phyloP scores from a whole-genome alignment of 64 coral and sea anemone species.

The Montipora sp. region DNA sequence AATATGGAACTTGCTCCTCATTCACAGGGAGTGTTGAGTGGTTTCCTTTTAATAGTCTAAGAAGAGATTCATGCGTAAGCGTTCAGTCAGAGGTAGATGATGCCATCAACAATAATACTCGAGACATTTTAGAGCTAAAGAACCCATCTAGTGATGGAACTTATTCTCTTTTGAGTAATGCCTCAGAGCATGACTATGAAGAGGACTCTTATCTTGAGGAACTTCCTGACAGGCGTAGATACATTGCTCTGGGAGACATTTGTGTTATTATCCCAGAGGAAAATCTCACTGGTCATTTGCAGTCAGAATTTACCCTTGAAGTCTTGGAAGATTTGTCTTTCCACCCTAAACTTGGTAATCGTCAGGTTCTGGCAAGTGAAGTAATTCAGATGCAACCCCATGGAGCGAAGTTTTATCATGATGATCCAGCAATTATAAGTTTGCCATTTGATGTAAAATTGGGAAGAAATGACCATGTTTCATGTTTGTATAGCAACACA shows the following conservation, averaged over 20 bases:
- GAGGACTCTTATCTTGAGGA: slow-evolving; percentile 35
- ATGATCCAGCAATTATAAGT: slow-evolving; percentile 90
- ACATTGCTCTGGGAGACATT: slow-evolving; percentile 85
- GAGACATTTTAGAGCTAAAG: background rate
- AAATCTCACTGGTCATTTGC: slow-evolving; percentile 82
- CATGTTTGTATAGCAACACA: slow-evolving; percentile 90
- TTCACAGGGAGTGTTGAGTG: slow-evolving; percentile 46
- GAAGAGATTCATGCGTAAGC: slow-evolving; percentile 11
- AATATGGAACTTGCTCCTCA: slow-evolving; percentile 82
- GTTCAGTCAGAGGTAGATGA: slow-evolving; percentile 27
- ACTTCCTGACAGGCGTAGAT: slow-evolving; percentile 50
- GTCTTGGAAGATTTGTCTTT: slow-evolving; percentile 84
- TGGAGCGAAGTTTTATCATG: slow-evolving; percentile 80
- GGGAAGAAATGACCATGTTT: slow-evolving; percentile 48
- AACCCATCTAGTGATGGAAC: slow-evolving; percentile 17
- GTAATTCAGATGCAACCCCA: slow-evolving; percentile 83
- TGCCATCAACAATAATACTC: slow-evolving; percentile 9
- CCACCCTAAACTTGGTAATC: slow-evolving; percentile 50
- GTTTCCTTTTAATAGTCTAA: background rate
- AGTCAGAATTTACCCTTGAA: slow-evolving; percentile 84
- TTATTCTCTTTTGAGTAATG: slow-evolving; percentile 35
- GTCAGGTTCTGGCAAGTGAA: slow-evolving; percentile 81
- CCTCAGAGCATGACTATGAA: slow-evolving; percentile 44
- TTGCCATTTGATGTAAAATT: slow-evolving; percentile 74
- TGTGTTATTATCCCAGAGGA: slow-evolving; percentile 92